Conservation (phyloP, 1,140 invertebrate species). For the Patella vulgata region DNA sequence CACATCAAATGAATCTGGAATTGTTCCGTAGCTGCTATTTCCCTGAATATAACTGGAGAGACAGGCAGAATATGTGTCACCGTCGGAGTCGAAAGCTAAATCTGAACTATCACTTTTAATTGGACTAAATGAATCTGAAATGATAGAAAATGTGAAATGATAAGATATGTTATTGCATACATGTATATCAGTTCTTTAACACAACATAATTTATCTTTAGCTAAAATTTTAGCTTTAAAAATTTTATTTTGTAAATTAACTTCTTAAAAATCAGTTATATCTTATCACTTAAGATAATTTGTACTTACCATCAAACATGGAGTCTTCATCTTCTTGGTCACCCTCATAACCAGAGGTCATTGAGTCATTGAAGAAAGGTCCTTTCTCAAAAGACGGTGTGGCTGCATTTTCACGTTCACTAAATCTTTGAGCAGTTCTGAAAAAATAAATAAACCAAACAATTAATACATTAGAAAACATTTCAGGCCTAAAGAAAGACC, state of each 20-base stretch:
- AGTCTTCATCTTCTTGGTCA: conserved; percentile 56
- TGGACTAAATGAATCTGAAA: conserved; percentile 27
- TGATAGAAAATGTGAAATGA: not conserved
- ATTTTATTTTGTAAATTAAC: not conserved
- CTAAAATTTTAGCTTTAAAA: not conserved
- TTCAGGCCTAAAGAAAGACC: no score
- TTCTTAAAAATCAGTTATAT: not conserved
- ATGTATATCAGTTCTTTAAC: not conserved
- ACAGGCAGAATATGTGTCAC: conserved; percentile 26
- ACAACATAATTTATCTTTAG: not conserved
- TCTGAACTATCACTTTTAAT: conserved; percentile 32
- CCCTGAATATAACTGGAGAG: conserved; percentile 17
- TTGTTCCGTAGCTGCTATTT: conserved; percentile 17
- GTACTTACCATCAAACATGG: conserved; percentile 50
- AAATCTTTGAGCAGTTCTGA: conserved; percentile 1
- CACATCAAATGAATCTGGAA: conserved; percentile 23
- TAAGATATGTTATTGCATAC: not conserved
- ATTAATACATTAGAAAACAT: no score
- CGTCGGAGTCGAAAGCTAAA: conserved; percentile 25
- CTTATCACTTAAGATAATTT: conserved; percentile 3
- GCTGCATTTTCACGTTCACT: conserved; percentile 37
- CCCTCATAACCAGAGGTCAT: conserved; percentile 58
- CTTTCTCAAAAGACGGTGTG: conserved; percentile 41
- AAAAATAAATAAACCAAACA: conserved; percentile 9
- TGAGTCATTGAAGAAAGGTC: conserved; percentile 44